Base-by-base conservation (phyloP, 2,888 invertebrate genomes). In the Mantis religiosa region DNA sequence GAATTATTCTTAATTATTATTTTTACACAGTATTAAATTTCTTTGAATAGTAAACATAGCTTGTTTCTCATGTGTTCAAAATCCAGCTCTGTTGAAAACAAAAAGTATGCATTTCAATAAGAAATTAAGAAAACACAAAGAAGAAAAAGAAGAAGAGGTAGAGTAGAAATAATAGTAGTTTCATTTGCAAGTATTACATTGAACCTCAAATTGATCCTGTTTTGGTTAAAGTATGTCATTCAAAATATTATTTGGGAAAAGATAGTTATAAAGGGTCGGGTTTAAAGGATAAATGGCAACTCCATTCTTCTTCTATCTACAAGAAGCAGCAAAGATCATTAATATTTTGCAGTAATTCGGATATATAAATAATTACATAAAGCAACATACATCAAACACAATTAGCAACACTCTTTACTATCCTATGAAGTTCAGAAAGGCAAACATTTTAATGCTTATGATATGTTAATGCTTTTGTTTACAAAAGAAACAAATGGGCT, bases 261-360 rank as follows among this genome's bases (percentile, higher is more conserved):
- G 47, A 85, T 1, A 47, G 47, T 41, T 85, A 47, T 54, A 41
- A 47, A 12, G 7, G 41, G 54, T 54, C 8, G 54, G 85, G 87
- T 15, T 82, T 30, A 71, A 27, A 27, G 34, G 34, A 30, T 30
- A 81, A 81, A 20, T 28, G 30, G 86, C 25, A 86, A 28, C 71
- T 87, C 87, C 41, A 28, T 85, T 85, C 85, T 85, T 41, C 82
- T 34, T 87, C 87, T 87, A 87, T 82, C 87, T 87, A 87, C 87
- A 20, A 3, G 82, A 34, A 87, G 87, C 85, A 28, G 41, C 41
- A 28, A 85, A 85, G 3, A 27, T 28, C 25, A 34, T 14, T 28
- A 28, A 87, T 54, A 27, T 87, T 30, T 34, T 82, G 87, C 41
- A 25, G 34, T 34, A 20, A 1, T 54, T 20, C 81, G 81, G 71